These are phyloP conservation scores for Syngnathus rostellatus DNA, from an alignment of 2,797 vertebrate genomes.

Conservation along the genomic window DNA sequence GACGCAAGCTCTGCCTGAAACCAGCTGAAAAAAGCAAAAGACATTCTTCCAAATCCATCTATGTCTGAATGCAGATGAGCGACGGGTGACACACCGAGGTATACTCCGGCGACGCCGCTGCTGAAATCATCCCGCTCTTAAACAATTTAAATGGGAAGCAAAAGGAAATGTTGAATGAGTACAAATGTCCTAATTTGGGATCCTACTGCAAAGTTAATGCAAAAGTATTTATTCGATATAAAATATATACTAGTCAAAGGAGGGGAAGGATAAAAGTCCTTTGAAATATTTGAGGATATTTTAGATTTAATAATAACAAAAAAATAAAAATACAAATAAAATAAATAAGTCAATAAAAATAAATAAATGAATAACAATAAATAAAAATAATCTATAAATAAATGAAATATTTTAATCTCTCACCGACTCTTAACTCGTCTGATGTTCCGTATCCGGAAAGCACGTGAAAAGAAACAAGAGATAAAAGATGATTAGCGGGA, in stretches of 20 bases:
- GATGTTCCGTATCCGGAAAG: conserved; percentile 20
- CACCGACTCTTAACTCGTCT: conserved; percentile 95
- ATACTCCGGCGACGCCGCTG: conserved; percentile 63
- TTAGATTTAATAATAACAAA: background rate
- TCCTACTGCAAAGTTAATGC: background rate
- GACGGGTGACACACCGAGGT: conserved; percentile 50
- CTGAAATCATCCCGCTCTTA: conserved; percentile 83
- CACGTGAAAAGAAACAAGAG: conserved; percentile 2
- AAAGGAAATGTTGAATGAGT: background rate
- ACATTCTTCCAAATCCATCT: no score
- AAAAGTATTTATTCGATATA: background rate
- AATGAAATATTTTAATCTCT: conserved; percentile 23
- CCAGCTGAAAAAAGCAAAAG: conserved; percentile 65
- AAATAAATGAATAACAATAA: no score
- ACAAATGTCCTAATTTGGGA: background rate
- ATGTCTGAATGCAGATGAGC: background rate
- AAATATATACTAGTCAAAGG: background rate
- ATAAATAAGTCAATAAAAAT: no score
- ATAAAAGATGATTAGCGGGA: background rate
- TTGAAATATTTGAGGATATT: no score
- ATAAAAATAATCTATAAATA: no score
- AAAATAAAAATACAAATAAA: background rate
- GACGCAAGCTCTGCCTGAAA: conserved; percentile 86
- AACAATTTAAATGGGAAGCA: background rate
- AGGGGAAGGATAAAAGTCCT: background rate